Evolutionary conservation across 2,797 vertebrate genomes (phyloP), one percentile per base, ranked within the genome.

Genomic region (Graptemys geographica): DNA sequence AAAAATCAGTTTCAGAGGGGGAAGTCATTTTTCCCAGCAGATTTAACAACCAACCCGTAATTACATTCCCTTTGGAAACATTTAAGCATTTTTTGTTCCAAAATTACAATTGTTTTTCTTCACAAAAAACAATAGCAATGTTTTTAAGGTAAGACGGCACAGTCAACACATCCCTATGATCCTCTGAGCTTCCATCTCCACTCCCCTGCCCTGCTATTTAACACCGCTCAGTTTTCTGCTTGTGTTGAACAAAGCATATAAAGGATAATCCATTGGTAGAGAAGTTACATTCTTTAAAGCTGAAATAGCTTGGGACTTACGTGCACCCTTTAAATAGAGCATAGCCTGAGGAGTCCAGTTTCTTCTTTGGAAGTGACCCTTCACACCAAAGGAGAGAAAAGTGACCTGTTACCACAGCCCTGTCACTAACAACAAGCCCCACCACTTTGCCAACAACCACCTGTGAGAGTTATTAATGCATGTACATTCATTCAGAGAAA

Each of bases 331-430:
- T 47, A 99, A 98, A 94, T 99, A 99, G 76, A 99, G 98, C 99
- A 99, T 99, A 2, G 99, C 99, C 96, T 99, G 99, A 1, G 99
- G 99, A 15, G 99, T 99, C 99, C 99, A 99, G 96, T 99, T 99
- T 90, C 99, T 99, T 87, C 99, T 98, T 93, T 99, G 99, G 84
- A 99, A 98, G 69, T 98, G 98, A 91, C 93, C 96, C 99, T 99
- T 88, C 18, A 49, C 33, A 62, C 4, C 7, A 72, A 47, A 92
- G 80, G 89, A 91, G 9, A 86, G 49, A 86, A 90, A 90, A 87
- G 44, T 94, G n/a, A 33, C 1, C 0, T 2, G 8, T 95, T 91
- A 90, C 0, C 3, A 0, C n/a, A 52, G 12, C 41, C 37, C 16
- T 31, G 11, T 2, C 4, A 5, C 27, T 44, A 8, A 37, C 81